These are phyloP conservation scores for Meganola albula DNA, from an alignment of 2,888 invertebrate species.

Conservation along the genomic window DNA sequence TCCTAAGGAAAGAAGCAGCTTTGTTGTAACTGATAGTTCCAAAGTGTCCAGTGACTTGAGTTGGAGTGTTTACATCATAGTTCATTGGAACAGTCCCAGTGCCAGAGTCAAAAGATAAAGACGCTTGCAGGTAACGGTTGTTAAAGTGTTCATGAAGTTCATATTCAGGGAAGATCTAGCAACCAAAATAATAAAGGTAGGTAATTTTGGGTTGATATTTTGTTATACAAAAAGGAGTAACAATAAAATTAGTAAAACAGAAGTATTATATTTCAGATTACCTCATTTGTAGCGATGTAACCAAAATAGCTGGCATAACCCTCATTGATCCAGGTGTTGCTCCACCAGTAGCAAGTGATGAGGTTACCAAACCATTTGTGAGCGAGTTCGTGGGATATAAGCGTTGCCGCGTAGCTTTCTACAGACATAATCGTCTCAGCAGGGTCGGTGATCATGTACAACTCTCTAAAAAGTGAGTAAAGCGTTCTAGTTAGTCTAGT, in stretches of 20 bases:
- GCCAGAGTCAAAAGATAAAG: slow-evolving; percentile 69
- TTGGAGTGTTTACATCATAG: slow-evolving; percentile 76
- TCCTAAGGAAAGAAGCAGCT: slow-evolving; percentile 69
- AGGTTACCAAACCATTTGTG: slow-evolving; percentile 91
- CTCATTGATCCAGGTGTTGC: slow-evolving; percentile 84
- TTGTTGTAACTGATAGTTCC: slow-evolving; percentile 84
- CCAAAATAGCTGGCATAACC: slow-evolving; percentile 85
- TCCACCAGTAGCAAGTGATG: slow-evolving; percentile 85
- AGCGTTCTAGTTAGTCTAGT: not conserved
- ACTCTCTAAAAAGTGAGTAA: slow-evolving; percentile 47
- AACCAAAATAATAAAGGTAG: too few species aligned
- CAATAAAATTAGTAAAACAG: slow-evolving; percentile 1
- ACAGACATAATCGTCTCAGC: slow-evolving; percentile 57
- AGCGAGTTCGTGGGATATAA: slow-evolving; percentile 77
- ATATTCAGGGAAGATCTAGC: slow-evolving; percentile 80
- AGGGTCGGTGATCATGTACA: slow-evolving; percentile 52
- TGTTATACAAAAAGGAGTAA: too few species aligned
- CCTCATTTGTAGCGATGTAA: slow-evolving; percentile 71
- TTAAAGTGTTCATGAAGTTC: slow-evolving; percentile 85
- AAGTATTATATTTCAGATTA: slow-evolving; percentile 19
- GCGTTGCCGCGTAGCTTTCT: slow-evolving; percentile 69
- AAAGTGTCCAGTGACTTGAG: slow-evolving; percentile 81
- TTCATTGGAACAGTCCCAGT: slow-evolving; percentile 74
- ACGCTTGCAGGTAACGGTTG: slow-evolving; percentile 81
- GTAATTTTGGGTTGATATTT: too few species aligned